Evolutionary conservation across 2,797 vertebrate species (phyloP).

Genomic region (Danio aesculapii): DNA sequence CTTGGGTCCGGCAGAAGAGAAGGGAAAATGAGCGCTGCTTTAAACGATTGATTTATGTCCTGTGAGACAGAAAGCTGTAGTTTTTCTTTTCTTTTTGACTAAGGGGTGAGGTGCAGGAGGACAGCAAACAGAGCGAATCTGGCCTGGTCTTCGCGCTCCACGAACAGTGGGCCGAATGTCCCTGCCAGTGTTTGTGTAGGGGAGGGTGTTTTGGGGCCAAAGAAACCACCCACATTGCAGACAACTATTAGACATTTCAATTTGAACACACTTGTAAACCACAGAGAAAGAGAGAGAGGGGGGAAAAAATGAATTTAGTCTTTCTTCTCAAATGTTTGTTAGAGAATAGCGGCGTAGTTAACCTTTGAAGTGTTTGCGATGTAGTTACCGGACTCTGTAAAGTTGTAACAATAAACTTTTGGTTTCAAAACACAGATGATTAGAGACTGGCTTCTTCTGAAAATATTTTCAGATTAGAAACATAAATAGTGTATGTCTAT

Average conservation of each 20-base stretch:
- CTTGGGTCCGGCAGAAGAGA: slow-evolving; percentile 76
- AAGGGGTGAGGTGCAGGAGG: slow-evolving; percentile 61
- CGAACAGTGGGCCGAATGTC: slow-evolving; percentile 71
- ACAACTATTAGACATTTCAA: slow-evolving; percentile 69
- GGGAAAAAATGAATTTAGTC: slow-evolving; percentile 47
- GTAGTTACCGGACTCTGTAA: slow-evolving; percentile 36
- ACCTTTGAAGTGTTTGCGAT: slow-evolving; percentile 56
- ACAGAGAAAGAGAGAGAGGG: slow-evolving; percentile 14
- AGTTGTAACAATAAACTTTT: slow-evolving; percentile 57
- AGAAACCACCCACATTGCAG: slow-evolving; percentile 82
- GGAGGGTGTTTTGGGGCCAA: slow-evolving; percentile 74
- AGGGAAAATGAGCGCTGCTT: slow-evolving; percentile 72
- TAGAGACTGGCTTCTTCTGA: slow-evolving; percentile 47
- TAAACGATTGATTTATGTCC: slow-evolving; percentile 81
- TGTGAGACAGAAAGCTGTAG: slow-evolving; percentile 69
- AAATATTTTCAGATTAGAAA: slow-evolving; percentile 24
- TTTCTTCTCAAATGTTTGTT: slow-evolving; percentile 59
- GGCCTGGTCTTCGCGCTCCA: slow-evolving; percentile 68
- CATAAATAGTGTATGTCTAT: background rate
- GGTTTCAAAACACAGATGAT: slow-evolving; percentile 61
- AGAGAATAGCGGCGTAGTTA: slow-evolving; percentile 51
- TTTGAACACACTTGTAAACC: slow-evolving; percentile 62
- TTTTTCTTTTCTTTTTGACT: slow-evolving; percentile 74
- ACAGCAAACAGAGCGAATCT: slow-evolving; percentile 77
- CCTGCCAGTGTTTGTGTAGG: slow-evolving; percentile 79